Conservation (phyloP, 2,888 invertebrate species). For the Limnephilus lunatus region DNA sequence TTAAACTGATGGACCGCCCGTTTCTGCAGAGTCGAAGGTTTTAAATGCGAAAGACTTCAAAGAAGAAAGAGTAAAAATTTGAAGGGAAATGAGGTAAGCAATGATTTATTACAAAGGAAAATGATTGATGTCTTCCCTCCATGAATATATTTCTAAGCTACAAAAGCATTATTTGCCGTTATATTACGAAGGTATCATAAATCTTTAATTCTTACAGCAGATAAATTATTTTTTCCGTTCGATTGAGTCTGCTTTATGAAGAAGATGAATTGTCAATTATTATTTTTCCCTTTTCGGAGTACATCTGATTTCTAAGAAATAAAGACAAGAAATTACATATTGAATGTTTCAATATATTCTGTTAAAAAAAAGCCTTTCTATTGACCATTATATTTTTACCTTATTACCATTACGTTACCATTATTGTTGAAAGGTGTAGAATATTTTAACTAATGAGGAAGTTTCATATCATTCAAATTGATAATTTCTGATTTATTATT, state of each 20-base stretch:
- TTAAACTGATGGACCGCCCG: no score
- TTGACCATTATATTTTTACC: not conserved
- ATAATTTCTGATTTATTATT: no score
- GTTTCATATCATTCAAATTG: no score
- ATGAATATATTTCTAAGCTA: not conserved
- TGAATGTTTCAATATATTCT: not conserved
- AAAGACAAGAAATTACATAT: not conserved
- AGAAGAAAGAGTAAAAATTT: not conserved
- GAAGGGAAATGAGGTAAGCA: not conserved
- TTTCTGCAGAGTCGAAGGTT: no score
- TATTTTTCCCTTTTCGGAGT: not conserved
- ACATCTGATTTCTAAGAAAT: not conserved
- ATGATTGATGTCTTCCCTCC: not conserved
- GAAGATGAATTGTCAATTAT: not conserved
- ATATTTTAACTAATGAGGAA: no score
- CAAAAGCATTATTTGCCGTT: not conserved
- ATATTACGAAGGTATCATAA: not conserved
- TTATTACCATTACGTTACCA: no score
- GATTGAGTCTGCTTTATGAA: not conserved
- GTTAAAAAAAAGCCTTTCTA: not conserved
- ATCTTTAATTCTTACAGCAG: not conserved
- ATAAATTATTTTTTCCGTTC: not conserved
- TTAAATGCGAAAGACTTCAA: not conserved
- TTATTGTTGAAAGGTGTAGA: no score
- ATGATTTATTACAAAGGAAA: not conserved